Evolutionary conservation across 2,113 vertebrate species (phyloP).

Genomic region (Mastomys coucha): DNA sequence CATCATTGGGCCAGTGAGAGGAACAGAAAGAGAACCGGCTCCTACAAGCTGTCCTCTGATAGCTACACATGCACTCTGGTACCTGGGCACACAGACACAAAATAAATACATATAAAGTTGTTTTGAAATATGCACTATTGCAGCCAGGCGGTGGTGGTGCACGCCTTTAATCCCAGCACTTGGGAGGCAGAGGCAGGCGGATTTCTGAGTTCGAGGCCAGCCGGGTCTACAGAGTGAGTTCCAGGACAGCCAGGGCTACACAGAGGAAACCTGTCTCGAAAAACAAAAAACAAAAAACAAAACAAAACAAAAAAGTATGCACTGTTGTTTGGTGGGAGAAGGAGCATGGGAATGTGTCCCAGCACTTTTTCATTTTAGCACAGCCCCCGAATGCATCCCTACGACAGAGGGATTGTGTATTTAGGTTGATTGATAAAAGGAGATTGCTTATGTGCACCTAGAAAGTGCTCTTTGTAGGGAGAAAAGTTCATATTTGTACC

Average conservation of each 20-base stretch:
- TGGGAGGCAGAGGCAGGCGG: too few species aligned
- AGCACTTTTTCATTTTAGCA: not conserved
- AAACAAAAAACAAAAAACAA: too few species aligned
- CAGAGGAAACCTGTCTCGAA: too few species aligned
- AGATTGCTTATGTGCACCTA: not conserved
- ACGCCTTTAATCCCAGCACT: too few species aligned
- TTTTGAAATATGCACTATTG: not conserved
- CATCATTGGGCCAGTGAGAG: not conserved
- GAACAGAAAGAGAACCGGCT: not conserved
- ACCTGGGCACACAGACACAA: not conserved
- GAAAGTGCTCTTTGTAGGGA: not conserved
- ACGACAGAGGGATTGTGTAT: not conserved
- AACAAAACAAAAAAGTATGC: too few species aligned
- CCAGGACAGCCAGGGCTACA: too few species aligned
- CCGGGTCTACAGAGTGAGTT: too few species aligned
- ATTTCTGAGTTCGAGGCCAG: too few species aligned
- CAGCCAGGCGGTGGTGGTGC: too few species aligned
- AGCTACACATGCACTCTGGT: not conserved
- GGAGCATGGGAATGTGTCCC: not conserved
- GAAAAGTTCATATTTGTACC: not conserved
- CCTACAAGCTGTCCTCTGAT: not conserved
- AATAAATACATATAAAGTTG: not conserved
- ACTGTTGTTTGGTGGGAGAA: too few species aligned
- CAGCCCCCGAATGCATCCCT: not conserved
- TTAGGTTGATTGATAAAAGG: not conserved